Evolutionary conservation across 2,888 invertebrate species (phyloP).

Genomic region (Emmelina monodactyla): DNA sequence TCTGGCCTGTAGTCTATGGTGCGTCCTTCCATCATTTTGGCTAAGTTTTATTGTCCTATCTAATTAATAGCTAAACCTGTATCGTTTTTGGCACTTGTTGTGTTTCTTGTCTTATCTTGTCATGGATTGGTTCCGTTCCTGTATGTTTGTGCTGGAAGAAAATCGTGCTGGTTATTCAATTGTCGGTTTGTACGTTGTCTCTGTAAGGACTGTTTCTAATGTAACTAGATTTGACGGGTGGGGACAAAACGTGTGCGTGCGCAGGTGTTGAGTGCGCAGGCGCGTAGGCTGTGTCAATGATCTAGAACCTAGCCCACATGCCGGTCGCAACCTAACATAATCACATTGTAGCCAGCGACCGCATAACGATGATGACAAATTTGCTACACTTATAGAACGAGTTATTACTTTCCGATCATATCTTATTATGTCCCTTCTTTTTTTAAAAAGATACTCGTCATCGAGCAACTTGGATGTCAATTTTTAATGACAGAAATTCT

Average conservation of each 20-base stretch:
- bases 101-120: conserved; percentile 35
- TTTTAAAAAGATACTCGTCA: too few relatives aligned
- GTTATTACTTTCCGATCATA: too few relatives aligned
- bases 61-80: conserved; percentile 51
- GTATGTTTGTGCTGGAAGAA: conserved; percentile 7
- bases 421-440: too few relatives aligned
- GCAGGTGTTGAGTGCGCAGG: conserved; percentile 56
- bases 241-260: conserved; percentile 32
- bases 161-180: not conserved
- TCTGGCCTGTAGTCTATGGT: conserved; percentile 63
- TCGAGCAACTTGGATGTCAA: too few relatives aligned
- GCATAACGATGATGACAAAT: conserved; percentile 17
- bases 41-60: conserved; percentile 40
- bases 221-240: conserved; percentile 29
- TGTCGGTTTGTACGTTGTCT: conserved; percentile 9
- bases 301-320: conserved; percentile 63
- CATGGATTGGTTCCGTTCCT: conserved; percentile 37
- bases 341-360: conserved; percentile 42
- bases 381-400: too few relatives aligned
- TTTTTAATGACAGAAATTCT: too few relatives aligned
- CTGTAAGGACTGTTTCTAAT: conserved; percentile 15
- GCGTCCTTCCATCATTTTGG: conserved; percentile 64
- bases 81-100: conserved; percentile 56
- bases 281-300: conserved; percentile 64
- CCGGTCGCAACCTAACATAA: conserved; percentile 39